Evolutionary conservation across 2,888 invertebrate genomes (phyloP).

Genomic region (Iphiclides podalirius): DNA sequence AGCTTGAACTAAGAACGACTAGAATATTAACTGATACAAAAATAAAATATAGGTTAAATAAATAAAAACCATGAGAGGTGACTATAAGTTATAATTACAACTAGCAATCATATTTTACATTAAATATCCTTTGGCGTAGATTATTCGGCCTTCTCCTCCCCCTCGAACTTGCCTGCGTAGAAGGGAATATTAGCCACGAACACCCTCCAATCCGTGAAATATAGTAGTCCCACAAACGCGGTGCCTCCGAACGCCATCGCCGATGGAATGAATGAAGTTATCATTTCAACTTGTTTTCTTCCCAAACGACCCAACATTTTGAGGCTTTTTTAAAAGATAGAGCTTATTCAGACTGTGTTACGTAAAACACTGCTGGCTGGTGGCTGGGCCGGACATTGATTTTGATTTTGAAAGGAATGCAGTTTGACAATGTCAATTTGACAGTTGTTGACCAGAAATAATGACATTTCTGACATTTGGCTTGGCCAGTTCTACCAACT

Average conservation of each 20-base stretch:
- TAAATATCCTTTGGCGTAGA: conserved; percentile 30
- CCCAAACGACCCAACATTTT: conserved; percentile 76
- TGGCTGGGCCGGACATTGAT: too few species aligned
- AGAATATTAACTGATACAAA: too few species aligned
- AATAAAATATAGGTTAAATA: conserved; percentile 7
- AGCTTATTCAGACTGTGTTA: conserved; percentile 13
- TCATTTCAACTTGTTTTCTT: conserved; percentile 81
- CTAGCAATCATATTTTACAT: conserved; percentile 29
- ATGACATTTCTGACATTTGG: too few species aligned
- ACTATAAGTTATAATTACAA: conserved; percentile 39
- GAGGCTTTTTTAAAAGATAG: not conserved
- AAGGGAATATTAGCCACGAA: conserved; percentile 86
- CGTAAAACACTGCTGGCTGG: conserved; percentile 24
- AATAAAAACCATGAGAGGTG: conserved; percentile 14
- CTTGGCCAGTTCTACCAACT: too few species aligned
- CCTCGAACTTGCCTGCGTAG: conserved; percentile 86
- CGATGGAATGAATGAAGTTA: conserved; percentile 76
- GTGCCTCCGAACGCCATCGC: conserved; percentile 83
- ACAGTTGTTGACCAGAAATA: not conserved
- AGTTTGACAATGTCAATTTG: too few species aligned
- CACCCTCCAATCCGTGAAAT: conserved; percentile 90
- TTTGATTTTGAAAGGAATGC: too few species aligned
- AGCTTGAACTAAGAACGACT: too few species aligned
- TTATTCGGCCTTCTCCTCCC: conserved; percentile 49
- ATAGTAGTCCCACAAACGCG: conserved; percentile 81